phyloP scores from a whole-genome alignment of 2,113 vertebrate species.

The Paradisaea rubra region DNA sequence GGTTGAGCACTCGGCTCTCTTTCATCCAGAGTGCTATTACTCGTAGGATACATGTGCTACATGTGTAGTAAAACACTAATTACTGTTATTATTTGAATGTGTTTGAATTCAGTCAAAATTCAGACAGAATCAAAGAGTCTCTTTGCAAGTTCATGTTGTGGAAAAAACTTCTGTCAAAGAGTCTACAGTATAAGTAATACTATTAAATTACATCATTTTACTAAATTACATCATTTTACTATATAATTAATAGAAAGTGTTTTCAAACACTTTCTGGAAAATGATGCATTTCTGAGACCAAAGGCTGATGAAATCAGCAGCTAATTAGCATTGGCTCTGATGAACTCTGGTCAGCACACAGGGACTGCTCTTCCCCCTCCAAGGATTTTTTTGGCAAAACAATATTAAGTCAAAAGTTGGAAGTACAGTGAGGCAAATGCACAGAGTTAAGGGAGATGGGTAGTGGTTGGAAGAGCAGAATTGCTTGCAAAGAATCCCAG shows the following conservation, averaged over 20 bases:
- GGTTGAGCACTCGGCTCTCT: neutral
- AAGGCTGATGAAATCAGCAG: conserved; percentile 19
- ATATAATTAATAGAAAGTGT: conserved; percentile 26
- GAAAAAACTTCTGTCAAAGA: neutral
- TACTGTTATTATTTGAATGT: neutral
- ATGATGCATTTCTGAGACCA: conserved; percentile 12
- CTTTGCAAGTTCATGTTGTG: neutral
- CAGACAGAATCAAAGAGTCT: conserved; percentile 2
- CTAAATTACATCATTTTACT: conserved; percentile 50
- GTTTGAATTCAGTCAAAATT: conserved; percentile 4
- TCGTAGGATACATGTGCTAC: neutral
- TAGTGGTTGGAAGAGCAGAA: neutral
- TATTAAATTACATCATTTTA: conserved; percentile 28
- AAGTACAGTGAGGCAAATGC: neutral
- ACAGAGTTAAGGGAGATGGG: neutral
- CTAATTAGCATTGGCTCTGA: neutral
- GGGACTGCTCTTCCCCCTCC: neutral
- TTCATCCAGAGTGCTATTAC: neutral
- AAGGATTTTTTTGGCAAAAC: neutral
- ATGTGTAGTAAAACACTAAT: neutral
- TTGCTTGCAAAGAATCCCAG: neutral
- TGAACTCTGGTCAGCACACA: neutral
- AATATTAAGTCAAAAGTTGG: neutral
- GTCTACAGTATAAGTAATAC: neutral
- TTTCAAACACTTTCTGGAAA: conserved; percentile 30